Evolutionary conservation across 2,113 vertebrate genomes (phyloP).

Genomic region (Mirza zaza): DNA sequence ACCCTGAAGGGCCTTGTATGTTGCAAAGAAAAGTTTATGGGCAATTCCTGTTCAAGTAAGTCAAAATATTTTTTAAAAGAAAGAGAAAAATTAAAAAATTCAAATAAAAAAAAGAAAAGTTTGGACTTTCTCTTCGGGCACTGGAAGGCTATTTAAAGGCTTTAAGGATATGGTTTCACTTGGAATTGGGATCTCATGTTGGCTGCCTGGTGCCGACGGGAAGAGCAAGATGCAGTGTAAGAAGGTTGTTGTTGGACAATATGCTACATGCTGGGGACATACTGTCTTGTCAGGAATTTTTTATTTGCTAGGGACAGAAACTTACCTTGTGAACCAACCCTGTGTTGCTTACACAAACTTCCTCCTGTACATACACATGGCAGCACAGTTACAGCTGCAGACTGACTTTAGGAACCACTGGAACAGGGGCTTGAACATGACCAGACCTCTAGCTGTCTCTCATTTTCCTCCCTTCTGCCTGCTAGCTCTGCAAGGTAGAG

Average conservation of each 20-base stretch:
- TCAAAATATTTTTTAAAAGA: too few relatives aligned
- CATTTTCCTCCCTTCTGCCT: not conserved
- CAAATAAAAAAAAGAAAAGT: not conserved
- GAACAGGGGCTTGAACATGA: not conserved
- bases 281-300: not conserved
- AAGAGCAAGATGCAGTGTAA: not conserved
- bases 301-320: not conserved
- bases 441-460: not conserved
- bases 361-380: not conserved
- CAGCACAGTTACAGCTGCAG: not conserved
- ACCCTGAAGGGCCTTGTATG: not conserved
- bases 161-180: not conserved
- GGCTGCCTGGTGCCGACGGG: not conserved
- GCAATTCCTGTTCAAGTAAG: too few relatives aligned
- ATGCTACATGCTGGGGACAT: not conserved
- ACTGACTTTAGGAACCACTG: not conserved
- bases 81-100: too few relatives aligned
- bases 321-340: not conserved
- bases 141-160: not conserved
- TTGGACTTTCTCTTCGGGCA: not conserved
- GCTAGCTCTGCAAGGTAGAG: not conserved
- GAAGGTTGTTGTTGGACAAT: not conserved
- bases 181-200: not conserved
- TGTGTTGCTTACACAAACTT: not conserved
- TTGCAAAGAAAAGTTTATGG: not conserved